Evolutionary conservation across 2,797 vertebrate species (phyloP).

Genomic region (Typhlichthys eigenmanni): DNA sequence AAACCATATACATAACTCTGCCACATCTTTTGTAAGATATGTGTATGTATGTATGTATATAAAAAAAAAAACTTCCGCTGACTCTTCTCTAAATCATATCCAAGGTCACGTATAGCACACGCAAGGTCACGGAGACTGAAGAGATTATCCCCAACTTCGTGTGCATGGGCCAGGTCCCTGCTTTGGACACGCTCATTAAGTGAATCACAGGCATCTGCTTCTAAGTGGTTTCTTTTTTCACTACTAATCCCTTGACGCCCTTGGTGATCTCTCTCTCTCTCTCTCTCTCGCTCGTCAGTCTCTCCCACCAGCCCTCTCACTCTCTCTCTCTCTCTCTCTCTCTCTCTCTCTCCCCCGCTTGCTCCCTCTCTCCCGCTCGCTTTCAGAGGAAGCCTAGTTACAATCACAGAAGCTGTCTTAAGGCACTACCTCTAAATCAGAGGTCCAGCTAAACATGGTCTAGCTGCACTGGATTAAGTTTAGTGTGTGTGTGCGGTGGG

Average conservation of each 20-base stretch:
- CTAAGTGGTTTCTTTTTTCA: conserved; percentile 49
- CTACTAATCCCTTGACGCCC: conserved; percentile 38
- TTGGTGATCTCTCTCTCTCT: conserved; percentile 1
- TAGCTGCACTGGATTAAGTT: neutral
- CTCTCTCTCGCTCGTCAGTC: neutral
- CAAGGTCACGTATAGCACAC: conserved; percentile 4
- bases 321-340: conserved; percentile 13
- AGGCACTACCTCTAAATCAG: conserved; percentile 6
- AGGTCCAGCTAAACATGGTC: neutral
- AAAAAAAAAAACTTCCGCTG: too few species aligned
- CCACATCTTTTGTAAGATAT: conserved; percentile 52
- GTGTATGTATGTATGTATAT: too few species aligned
- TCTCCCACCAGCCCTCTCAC: neutral
- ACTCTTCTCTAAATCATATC: too few species aligned
- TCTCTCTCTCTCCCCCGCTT: neutral
- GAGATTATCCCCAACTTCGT: conserved; percentile 12
- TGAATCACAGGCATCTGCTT: conserved; percentile 62
- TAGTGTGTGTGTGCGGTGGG: conserved; percentile 12
- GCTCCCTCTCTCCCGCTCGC: conserved; percentile 5
- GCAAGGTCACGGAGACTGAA: neutral
- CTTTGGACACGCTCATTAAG: conserved; percentile 67
- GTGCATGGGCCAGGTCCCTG: conserved; percentile 4
- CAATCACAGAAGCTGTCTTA: conserved; percentile 29
- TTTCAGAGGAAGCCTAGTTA: conserved; percentile 14
- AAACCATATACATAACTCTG: conserved; percentile 61